These are phyloP conservation scores for Resseliella maxima DNA, from an alignment of 2,888 invertebrate genomes.

Conservation along the genomic window DNA sequence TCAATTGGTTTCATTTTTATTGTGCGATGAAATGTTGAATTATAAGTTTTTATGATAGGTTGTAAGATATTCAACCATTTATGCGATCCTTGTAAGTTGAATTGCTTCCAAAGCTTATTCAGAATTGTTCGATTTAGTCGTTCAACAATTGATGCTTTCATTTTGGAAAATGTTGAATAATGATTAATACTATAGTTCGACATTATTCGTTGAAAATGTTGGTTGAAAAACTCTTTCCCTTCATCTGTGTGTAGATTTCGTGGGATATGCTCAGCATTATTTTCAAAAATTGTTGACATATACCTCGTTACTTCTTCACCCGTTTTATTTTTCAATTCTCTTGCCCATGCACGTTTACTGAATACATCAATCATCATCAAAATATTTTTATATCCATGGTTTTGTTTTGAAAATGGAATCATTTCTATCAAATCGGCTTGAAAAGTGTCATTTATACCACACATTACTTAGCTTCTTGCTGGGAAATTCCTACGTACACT, in stretches of 20 bases:
- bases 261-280: neutral
- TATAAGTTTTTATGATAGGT: neutral
- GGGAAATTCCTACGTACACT: constrained; percentile 64
- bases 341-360: too few species aligned
- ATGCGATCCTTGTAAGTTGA: neutral
- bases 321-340: constrained; percentile 63
- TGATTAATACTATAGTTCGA: constrained; percentile 60
- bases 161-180: constrained; percentile 58
- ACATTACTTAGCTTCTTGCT: constrained; percentile 62
- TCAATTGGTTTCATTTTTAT: constrained; percentile 11
- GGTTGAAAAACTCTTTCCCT: constrained; percentile 62
- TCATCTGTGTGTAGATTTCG: constrained; percentile 62
- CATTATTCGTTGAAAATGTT: constrained; percentile 60
- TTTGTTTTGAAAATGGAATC: constrained; percentile 62
- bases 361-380: constrained; percentile 65
- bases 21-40: neutral
- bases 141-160: constrained; percentile 60
- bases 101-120: neutral
- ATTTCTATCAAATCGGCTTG: constrained; percentile 66
- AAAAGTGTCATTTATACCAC: constrained; percentile 66
- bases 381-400: constrained; percentile 63
- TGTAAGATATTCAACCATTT: constrained; percentile 56
- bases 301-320: constrained; percentile 61
- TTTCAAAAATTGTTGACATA: constrained; percentile 13
- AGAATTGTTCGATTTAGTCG: neutral